A percentile compares a stretch with the other conserved stretches of the same genome.
Evolutionary conservation across 2,113 vertebrate genomes (phyloP).

Genomic region (Neogobius melanostomus): DNA sequence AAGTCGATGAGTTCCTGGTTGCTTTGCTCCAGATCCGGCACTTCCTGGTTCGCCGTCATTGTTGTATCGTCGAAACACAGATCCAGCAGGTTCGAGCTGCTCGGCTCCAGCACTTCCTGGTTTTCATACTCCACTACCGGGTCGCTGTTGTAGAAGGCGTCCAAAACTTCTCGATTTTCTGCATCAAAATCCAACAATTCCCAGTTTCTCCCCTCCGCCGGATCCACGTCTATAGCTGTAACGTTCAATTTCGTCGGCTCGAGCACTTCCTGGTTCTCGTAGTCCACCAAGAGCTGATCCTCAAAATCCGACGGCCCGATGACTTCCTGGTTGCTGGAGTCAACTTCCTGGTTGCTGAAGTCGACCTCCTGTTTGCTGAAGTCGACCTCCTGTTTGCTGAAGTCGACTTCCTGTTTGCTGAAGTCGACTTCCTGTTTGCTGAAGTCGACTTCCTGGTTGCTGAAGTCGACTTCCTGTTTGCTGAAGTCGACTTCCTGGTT

Average conservation of each 20-base stretch:
- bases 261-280: conserved; percentile 58
- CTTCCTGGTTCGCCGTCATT: conserved; percentile 46
- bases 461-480: too few relatives aligned
- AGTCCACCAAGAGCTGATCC: neutral
- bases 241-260: conserved; percentile 12
- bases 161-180: conserved; percentile 58
- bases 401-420: too few relatives aligned
- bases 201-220: conserved; percentile 30
- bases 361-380: too few relatives aligned
- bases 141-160: conserved; percentile 17
- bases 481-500: conserved; percentile 23
- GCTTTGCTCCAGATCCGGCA: conserved; percentile 26
- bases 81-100: conserved; percentile 21
- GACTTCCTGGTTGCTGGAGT: conserved; percentile 37
- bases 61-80: neutral
- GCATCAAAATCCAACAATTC: conserved; percentile 33
- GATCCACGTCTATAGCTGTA: neutral
- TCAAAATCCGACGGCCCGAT: conserved; percentile 26
- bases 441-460: too few relatives aligned
- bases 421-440: too few relatives aligned
- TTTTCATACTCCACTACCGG: conserved; percentile 34
- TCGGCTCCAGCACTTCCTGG: conserved; percentile 44
- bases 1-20: conserved; percentile 37
- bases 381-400: too few relatives aligned
- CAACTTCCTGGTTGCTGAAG: neutral